Percentiles rank a stretch among this genome's conserved stretches.
phyloP scores from a whole-genome alignment of 1,140 invertebrate genomes.

The Odontomachus brunneus region DNA sequence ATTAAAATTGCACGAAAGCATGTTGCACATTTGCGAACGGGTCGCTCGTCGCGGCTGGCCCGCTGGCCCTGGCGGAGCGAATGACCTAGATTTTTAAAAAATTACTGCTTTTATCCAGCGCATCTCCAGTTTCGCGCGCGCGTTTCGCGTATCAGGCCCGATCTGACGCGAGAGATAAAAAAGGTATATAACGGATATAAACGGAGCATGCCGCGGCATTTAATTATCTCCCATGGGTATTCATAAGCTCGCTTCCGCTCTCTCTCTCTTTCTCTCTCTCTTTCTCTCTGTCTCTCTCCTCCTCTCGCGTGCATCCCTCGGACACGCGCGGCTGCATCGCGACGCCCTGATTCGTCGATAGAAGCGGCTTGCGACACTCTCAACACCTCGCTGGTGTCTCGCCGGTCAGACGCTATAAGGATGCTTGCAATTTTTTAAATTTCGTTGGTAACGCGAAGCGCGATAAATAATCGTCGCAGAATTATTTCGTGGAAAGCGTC shows the following conservation, averaged over 20 bases:
- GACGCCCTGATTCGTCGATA: slow-evolving; percentile 48
- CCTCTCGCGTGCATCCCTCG: background rate
- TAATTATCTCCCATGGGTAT: slow-evolving; percentile 52
- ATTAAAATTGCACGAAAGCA: slow-evolving; percentile 44
- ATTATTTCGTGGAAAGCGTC: background rate
- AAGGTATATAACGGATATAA: background rate
- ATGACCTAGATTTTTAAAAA: slow-evolving; percentile 62
- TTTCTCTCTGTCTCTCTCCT: background rate
- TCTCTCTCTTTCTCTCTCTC: background rate
- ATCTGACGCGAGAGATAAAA: slow-evolving; percentile 10
- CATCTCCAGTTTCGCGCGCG: background rate
- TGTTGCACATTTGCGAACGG: slow-evolving; percentile 13
- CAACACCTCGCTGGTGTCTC: background rate
- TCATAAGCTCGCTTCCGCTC: slow-evolving; percentile 27
- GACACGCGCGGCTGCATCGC: slow-evolving; percentile 23
- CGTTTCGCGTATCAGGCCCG: slow-evolving; percentile 28
- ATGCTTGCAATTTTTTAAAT: background rate
- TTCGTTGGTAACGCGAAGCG: background rate
- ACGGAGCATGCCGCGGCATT: slow-evolving; percentile 57
- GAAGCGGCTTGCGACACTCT: background rate
- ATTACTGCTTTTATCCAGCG: slow-evolving; percentile 44
- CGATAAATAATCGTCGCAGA: background rate
- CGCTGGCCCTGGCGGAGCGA: background rate
- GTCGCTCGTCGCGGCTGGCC: background rate
- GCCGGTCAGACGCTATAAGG: slow-evolving; percentile 3